These are phyloP conservation scores for Gymnosoma rotundatum DNA, from an alignment of 2,888 invertebrate species.

Conservation along the genomic window DNA sequence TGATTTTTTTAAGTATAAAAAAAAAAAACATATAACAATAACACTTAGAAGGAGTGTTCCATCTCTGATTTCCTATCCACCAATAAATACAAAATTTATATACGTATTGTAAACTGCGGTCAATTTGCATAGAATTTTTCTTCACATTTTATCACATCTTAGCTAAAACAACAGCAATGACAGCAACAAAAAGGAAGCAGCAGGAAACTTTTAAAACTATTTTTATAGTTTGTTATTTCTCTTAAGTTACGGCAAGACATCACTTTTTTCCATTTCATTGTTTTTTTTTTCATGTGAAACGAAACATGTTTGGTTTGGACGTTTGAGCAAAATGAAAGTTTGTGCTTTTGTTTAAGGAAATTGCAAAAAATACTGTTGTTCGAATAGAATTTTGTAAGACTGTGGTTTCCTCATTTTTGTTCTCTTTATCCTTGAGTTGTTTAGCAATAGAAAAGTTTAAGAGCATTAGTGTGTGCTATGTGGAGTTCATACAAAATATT, in stretches of 20 bases:
- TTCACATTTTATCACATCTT: conserved; percentile 5
- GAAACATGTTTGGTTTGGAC: conserved; percentile 64
- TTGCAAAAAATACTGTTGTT: conserved; percentile 65
- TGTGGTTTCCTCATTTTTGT: background rate
- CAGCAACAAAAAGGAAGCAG: background rate
- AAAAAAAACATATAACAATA: no score
- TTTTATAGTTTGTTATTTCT: background rate
- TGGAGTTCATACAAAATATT: conserved; percentile 15
- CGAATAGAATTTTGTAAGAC: background rate
- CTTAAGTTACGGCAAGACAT: background rate
- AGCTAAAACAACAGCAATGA: background rate
- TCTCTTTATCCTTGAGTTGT: conserved; percentile 38
- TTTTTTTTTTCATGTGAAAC: conserved; percentile 4
- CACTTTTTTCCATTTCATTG: background rate
- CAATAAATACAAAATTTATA: background rate
- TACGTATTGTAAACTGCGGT: conserved; percentile 40
- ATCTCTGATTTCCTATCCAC: background rate
- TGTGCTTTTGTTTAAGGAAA: conserved; percentile 57
- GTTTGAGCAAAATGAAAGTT: conserved; percentile 60
- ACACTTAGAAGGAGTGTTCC: no score
- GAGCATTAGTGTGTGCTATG: background rate
- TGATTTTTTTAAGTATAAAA: no score
- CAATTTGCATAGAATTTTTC: conserved; percentile 23
- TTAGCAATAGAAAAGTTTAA: conserved; percentile 15
- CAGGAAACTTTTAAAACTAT: background rate